Conservation (phyloP, 2,888 invertebrate genomes). For the Aspidiotus rigidus region DNA sequence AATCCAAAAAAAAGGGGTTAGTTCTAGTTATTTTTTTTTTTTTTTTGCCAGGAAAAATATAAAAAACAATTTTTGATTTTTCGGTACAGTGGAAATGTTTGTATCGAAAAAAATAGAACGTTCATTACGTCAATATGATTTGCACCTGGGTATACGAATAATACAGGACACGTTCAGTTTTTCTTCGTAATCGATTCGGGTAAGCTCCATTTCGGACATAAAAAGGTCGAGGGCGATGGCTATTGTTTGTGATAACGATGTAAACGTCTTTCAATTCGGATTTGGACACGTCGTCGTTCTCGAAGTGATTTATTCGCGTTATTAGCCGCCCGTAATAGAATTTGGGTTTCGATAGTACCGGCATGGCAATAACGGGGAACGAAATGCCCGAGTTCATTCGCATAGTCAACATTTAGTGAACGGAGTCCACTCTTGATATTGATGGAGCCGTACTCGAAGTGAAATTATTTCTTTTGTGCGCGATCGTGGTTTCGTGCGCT, state of each 20-base stretch:
- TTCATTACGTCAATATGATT: slow-evolving; percentile 4
- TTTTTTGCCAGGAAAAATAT: background rate
- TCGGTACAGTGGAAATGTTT: background rate
- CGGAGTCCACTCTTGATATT: too few relatives aligned
- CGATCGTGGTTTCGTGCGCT: too few relatives aligned
- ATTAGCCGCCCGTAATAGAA: background rate
- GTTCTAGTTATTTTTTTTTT: background rate
- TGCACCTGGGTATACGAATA: background rate
- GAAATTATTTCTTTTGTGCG: too few relatives aligned
- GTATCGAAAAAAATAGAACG: background rate
- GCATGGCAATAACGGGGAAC: too few relatives aligned
- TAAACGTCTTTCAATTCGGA: slow-evolving; percentile 4
- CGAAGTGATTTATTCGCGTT: slow-evolving; percentile 1
- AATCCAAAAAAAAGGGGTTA: background rate
- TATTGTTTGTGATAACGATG: slow-evolving; percentile 2
- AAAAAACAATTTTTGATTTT: slow-evolving; percentile 2
- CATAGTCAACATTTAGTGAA: too few relatives aligned
- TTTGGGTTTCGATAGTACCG: background rate
- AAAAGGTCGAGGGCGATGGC: background rate
- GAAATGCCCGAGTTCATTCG: too few relatives aligned
- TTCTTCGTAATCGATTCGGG: background rate
- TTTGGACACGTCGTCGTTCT: background rate
- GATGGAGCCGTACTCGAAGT: too few relatives aligned
- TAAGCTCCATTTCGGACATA: background rate
- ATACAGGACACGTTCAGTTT: background rate